A percentile compares a stretch with the other conserved stretches of the same genome.
These are phyloP conservation scores for Gavialis gangeticus DNA, from an alignment of 2,113 vertebrate genomes.

Conservation along the genomic window DNA sequence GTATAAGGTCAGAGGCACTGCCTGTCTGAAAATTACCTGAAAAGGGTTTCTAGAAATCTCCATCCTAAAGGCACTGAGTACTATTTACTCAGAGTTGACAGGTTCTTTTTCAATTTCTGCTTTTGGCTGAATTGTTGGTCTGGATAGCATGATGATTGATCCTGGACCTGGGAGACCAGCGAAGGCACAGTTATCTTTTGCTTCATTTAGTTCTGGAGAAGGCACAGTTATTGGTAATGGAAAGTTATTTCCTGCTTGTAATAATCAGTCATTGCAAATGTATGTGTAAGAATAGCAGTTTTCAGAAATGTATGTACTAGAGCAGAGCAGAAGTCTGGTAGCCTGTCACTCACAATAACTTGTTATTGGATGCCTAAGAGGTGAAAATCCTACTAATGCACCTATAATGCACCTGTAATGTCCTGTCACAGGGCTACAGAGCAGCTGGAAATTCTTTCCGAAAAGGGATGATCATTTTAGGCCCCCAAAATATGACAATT, in stretches of 20 bases:
- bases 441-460: background rate
- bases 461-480: background rate
- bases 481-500: background rate
- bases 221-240: background rate
- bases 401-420: background rate
- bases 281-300: constrained; percentile 12
- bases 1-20: background rate
- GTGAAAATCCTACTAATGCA: background rate
- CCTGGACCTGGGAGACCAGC: background rate
- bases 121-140: background rate
- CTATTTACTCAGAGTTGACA: constrained; percentile 4
- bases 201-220: background rate
- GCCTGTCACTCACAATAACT: background rate
- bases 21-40: background rate
- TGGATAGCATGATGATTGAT: background rate
- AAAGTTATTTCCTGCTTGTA: constrained; percentile 57
- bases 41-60: constrained; percentile 17
- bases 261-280: constrained; percentile 36
- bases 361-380: background rate
- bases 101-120: constrained; percentile 7
- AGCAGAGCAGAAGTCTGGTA: background rate
- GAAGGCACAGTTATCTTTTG: constrained; percentile 18
- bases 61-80: background rate
- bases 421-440: background rate
- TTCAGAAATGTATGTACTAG: background rate